Base-by-base conservation (phyloP, 2,797 vertebrate species). In the Ammospiza maritima region DNA sequence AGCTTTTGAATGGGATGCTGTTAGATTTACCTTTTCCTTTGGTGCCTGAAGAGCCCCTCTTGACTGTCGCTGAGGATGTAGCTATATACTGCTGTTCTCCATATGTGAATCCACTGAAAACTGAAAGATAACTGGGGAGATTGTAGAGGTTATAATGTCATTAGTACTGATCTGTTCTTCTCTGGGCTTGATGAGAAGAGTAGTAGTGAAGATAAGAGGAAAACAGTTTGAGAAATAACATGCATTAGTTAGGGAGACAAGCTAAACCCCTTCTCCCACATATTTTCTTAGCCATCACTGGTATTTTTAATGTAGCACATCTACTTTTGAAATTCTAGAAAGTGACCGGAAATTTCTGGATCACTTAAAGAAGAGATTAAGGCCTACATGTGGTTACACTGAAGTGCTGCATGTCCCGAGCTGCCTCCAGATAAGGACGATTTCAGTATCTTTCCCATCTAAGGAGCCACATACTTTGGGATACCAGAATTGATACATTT, bases 291-390 rank as follows among this genome's bases (percentile, higher is more conserved):
- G 3, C 2, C 70, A 48, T 81, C 84, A 60, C 29, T 53, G 4
- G 3, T 69, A 38, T 51, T 78, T 94, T 91, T 81, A 76, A 70
- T 70, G 38, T 71, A 57, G 12, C 29, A 64, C 17, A 67, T 47
- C 42, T 92, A 48, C 48, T 93, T 90, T 87, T 79, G 23, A 38
- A 71, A 22, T 89, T 95, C 57, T n/a, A 89, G 53, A 70, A 87
- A 89, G 16, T 32, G 11, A 56, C 21, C 15, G 51, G 65, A 85
- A 83, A 57, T 76, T 32, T 60, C 29, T 86, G 36, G 9, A 20
- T 50, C 26, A 42, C 71, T 58, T 79, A 70, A 92, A 69, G 34
- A 78, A 73, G 23, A 83, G 14, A 45, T 23, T 29, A 50, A 77
- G 60, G 27, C 73, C 22, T 30, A 16, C 11, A 10, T 69, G 34